Base-by-base conservation (phyloP, 2,113 vertebrate genomes). In the Parotia lawesii region DNA sequence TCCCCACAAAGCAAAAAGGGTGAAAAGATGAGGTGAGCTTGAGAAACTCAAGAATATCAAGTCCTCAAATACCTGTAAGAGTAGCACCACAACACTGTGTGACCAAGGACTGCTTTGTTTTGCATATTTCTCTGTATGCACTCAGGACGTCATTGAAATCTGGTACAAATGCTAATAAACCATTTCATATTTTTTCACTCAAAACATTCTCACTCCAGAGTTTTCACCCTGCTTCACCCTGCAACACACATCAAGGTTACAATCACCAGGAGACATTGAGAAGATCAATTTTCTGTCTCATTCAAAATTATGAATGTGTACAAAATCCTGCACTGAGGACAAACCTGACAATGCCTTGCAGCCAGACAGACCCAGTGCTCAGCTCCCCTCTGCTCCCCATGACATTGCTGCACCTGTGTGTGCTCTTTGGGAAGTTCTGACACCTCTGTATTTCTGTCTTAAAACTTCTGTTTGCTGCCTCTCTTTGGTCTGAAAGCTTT, bases 271-370 rank as follows among this genome's bases (percentile, higher is more conserved):
- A 45, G 25, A 84, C 35, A 45, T 0, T 3, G 7, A 38, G 15
- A 60, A 83, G 64, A 50, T 73, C 47, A 7, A 2, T 76, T 28
- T 86, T 83, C 44, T 66, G 9, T 58, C 42, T 73, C 47, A 15
- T 16, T 33, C 35, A 45, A 70, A 76, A 27, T 28, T 45, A 45
- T 3, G 25, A 62, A 35, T 21, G 1, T 4, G 20, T 44, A 76
- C 12, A 61, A 54, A 82, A 80, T 50, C 50, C 45, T 37, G 23
- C 45, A n/a, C 20, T 19, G 28, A 69, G 54, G 58, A 65, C 28
- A 79, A 83, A 79, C 10, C 37, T 15, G 15, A 12, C 0, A 2
- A 73, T 2, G 3, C 27, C 33, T 50, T 0, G 0, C 31, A 60
- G 45, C 5, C 58, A 45, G 78, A 18, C 0, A 1, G 50, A 77